Base-by-base conservation (phyloP, 2,888 invertebrate genomes). In the Drosophila ezoana region DNA sequence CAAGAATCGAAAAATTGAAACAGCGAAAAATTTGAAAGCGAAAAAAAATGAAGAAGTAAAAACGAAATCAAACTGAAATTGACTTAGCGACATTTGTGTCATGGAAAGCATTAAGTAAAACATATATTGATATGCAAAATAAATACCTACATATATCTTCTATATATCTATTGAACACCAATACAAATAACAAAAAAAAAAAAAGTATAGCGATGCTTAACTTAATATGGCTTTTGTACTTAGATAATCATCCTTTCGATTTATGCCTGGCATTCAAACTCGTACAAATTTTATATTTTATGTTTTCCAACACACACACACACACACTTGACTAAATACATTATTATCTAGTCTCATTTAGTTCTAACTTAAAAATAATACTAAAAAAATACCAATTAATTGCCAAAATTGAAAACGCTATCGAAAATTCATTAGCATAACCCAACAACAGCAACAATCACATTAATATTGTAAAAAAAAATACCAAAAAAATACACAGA, bases 211-310 rank as follows among this genome's bases (percentile, higher is more conserved):
- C 77, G 72, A 81, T 81, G 74, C 76, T 79, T 79, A 75, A 66
- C 61, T 65, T 68, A 68, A 76, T 74, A 80, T 75, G 79, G 82
- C 83, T 81, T 81, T 79, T 76, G 59, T 66, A 67, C 68, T 72
- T 82, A 82, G 81, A 71, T 64, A 82, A 76, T 80, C 85, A 80
- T 83, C 67, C 70, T 82, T 80, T 79, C 70, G 59, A 82, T 79
- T 85, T 82, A 75, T 83, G 85, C 85, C 79, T 83, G 83, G 71
- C 79, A 81, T 72, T 73, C 57, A 69, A 56, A 79, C 58, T 75
- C 45, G 45, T 45, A 45, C 45, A 69, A 65, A 60, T 69, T 53
- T 64, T 65, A 63, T 63, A 64, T 69, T 71, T 69, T 71, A 68
- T 65, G 64, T 74, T 79, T 73, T 77, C 45, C 54, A 63, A 73